Conservation (phyloP, 2,797 vertebrate species). For the Mionectes olivaceus region DNA sequence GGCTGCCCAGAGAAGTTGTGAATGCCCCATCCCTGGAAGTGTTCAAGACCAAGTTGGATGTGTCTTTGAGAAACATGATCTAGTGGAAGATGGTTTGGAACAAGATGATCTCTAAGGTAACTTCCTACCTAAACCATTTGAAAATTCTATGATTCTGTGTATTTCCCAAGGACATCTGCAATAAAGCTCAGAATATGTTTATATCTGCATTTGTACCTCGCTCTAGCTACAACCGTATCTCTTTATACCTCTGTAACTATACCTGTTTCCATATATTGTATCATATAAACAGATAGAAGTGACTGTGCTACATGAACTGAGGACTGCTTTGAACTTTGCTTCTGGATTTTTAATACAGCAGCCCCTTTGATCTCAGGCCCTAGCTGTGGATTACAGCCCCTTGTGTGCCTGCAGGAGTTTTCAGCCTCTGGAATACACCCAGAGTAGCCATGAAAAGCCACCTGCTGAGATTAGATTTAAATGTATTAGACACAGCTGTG, state of each 20-base stretch:
- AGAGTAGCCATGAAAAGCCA: background rate
- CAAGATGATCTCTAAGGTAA: too few relatives aligned
- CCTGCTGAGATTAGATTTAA: background rate
- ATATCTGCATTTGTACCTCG: background rate
- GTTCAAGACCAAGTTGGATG: accelerated
- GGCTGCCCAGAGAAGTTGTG: background rate
- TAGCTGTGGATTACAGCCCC: background rate
- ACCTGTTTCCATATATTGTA: background rate
- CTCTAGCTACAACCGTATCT: background rate
- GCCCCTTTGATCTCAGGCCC: background rate
- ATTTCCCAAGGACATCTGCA: background rate
- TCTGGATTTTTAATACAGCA: background rate
- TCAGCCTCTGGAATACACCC: background rate
- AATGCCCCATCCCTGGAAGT: background rate
- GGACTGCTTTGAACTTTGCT: background rate
- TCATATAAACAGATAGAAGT: background rate
- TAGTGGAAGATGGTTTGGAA: background rate
- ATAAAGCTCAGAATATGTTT: background rate
- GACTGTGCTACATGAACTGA: background rate
- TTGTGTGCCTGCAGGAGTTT: background rate
- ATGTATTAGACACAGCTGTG: background rate
- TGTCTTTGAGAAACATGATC: accelerated
- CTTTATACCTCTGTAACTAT: background rate
- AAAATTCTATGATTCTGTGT: background rate
- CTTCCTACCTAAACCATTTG: background rate